Conservation (phyloP, 2,888 invertebrate species). For the Poecilus cupreus region DNA sequence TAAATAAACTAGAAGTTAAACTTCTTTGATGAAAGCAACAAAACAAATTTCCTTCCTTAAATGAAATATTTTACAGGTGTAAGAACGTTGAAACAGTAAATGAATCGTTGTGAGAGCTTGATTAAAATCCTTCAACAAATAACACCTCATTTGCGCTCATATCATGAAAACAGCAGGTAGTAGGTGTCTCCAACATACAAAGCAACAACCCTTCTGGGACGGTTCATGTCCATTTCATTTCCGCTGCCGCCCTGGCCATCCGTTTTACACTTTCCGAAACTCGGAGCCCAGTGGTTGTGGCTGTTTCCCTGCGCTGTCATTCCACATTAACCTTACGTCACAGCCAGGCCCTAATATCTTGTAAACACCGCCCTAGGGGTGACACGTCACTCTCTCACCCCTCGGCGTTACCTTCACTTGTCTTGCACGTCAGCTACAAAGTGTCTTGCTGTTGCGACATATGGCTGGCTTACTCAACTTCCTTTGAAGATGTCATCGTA, state of each 20-base stretch:
- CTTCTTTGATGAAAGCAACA: no score
- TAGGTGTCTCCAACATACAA: not conserved
- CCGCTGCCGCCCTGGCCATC: not conserved
- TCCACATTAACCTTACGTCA: conserved; percentile 47
- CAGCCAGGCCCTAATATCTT: conserved; percentile 45
- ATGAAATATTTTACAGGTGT: not conserved
- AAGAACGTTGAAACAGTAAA: not conserved
- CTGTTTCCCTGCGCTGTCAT: conserved; percentile 29
- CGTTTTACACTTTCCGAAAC: conserved; percentile 3
- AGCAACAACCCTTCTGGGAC: conserved; percentile 17
- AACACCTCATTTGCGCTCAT: conserved; percentile 4
- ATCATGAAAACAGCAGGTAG: not conserved
- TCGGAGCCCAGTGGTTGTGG: not conserved
- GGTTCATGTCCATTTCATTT: conserved; percentile 36
- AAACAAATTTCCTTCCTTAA: not conserved
- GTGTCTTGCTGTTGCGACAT: conserved; percentile 16
- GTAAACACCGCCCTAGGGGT: conserved; percentile 50
- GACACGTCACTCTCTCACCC: not conserved
- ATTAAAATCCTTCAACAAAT: conserved; percentile 12
- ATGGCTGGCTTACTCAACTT: not conserved
- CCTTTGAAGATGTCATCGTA: conserved; percentile 20
- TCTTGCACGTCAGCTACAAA: conserved; percentile 22
- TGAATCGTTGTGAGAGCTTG: not conserved
- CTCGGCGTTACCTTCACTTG: not conserved
- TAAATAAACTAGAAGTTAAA: no score